phyloP scores from a whole-genome alignment of 2,888 invertebrate species.

The Arrhopalites spinosus region DNA sequence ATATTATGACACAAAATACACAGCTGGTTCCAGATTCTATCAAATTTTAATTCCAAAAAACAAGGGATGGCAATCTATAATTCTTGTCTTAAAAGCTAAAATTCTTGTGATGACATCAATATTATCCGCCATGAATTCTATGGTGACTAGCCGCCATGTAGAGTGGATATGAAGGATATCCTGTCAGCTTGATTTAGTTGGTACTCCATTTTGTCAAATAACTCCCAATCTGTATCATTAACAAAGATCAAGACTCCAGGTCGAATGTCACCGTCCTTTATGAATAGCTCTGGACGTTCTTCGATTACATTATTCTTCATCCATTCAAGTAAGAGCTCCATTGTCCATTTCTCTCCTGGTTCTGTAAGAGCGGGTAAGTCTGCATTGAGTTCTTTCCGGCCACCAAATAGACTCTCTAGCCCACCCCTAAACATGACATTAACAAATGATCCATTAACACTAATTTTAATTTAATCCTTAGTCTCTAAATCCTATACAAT shows the following conservation, averaged over 20 bases:
- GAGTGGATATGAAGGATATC: conserved; percentile 63
- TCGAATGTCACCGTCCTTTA: conserved; percentile 60
- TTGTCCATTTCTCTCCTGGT: conserved; percentile 62
- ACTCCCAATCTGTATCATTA: conserved; percentile 96
- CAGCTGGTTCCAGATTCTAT: no score
- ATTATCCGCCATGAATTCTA: no score
- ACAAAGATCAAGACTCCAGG: conserved; percentile 93
- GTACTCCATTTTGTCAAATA: conserved; percentile 66
- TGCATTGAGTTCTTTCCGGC: conserved; percentile 74
- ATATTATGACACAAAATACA: no score
- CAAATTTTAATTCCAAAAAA: no score
- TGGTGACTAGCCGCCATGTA: conserved; percentile 61
- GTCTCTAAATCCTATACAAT: not conserved
- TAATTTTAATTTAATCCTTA: not conserved
- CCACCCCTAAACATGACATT: conserved; percentile 74
- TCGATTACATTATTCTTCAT: conserved; percentile 80
- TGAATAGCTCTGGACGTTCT: conserved; percentile 73
- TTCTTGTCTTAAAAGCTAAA: no score
- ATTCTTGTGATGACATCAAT: no score
- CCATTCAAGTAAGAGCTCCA: conserved; percentile 77
- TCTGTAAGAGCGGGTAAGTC: conserved; percentile 67
- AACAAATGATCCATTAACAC: not conserved
- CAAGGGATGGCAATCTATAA: no score
- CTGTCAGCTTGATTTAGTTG: conserved; percentile 60
- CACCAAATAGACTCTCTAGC: conserved; percentile 86